Base-by-base conservation (phyloP, 35 echinoderm and acorn worm species). In the Anneissia japonica region DNA sequence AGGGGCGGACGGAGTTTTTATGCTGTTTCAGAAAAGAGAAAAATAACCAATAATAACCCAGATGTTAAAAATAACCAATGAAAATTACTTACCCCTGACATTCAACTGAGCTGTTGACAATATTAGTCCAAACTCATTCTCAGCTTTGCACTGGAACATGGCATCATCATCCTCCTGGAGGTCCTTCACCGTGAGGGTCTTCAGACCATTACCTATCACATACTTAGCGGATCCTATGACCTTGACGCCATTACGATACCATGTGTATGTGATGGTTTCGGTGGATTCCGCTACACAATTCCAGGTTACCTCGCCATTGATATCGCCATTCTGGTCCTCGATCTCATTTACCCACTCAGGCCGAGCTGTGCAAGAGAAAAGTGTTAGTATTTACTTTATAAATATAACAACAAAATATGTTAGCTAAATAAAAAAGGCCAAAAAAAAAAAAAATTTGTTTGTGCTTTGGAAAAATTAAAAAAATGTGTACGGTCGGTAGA, bases 71-170 rank as follows among this genome's bases (percentile, higher is more conserved):
- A n/a, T n/a, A n/a, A n/a, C n/a, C n/a, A n/a, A n/a, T n/a, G n/a
- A n/a, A n/a, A n/a, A n/a, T n/a, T 35, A 81, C 79, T 89, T 29
- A 96, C 93, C 93, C 32, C 77, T 84, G 28, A 96, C 93, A 46
- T 37, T 79, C 30, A 97, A 80, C 74, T 97, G 94, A 26, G 46
- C 94, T 35, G 94, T 93, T 9, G 94, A 90, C 51, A 87, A 77
- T 11, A 93, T 81, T 0, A 32, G 3, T 7, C 94, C 91, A 32
- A 81, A 34, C 10, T 75, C 39, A 81, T 93, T 97, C 0, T 37
- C 72, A 23, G 94, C 94, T 31, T 87, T 46, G 80, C 94, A 97
- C 86, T 97, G 94, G 76, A 93, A 97, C 87, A 93, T 97, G 17
- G 84, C 94, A 16, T 88, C 87, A 46, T 97, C 94, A 9, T 36